These are phyloP conservation scores for Caenorhabditis tropicalis DNA, from an alignment of 1,140 invertebrate genomes.

Conservation along the genomic window DNA sequence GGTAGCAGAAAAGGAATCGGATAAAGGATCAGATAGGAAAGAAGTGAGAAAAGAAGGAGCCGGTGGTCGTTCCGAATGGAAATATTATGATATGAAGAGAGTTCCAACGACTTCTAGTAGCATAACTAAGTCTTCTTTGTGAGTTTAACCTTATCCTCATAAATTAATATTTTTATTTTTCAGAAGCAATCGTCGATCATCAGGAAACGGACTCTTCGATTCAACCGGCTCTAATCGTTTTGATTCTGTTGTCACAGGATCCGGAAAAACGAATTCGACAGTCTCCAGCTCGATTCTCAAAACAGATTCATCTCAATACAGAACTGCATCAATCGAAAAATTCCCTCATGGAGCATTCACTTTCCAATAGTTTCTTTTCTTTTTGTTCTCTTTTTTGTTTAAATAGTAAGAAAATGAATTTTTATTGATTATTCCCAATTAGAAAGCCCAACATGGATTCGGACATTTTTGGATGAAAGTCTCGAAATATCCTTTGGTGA, in stretches of 20 bases:
- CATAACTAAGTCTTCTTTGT: neutral
- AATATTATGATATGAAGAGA: neutral
- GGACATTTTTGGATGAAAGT: conserved; percentile 54
- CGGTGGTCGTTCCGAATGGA: neutral
- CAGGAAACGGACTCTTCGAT: neutral
- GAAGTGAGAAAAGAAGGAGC: neutral
- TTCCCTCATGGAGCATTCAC: conserved; percentile 5
- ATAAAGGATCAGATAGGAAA: neutral
- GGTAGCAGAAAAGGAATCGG: neutral
- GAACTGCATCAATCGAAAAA: neutral
- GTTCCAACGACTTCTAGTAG: neutral
- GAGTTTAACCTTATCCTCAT: neutral
- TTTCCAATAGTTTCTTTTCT: neutral
- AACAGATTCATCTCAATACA: conserved; percentile 7
- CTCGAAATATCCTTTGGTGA: conserved; percentile 46
- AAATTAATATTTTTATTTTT: neutral
- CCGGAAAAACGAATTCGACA: neutral
- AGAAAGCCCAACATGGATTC: conserved; percentile 56
- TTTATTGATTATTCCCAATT: neutral
- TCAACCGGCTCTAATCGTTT: conserved; percentile 1
- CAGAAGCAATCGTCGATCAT: neutral
- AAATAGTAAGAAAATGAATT: neutral
- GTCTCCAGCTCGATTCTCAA: conserved; percentile 1
- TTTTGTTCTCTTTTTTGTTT: neutral
- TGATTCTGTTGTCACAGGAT: neutral